Base-by-base conservation (phyloP, 1,140 invertebrate species). In the Nomia melanderi region DNA sequence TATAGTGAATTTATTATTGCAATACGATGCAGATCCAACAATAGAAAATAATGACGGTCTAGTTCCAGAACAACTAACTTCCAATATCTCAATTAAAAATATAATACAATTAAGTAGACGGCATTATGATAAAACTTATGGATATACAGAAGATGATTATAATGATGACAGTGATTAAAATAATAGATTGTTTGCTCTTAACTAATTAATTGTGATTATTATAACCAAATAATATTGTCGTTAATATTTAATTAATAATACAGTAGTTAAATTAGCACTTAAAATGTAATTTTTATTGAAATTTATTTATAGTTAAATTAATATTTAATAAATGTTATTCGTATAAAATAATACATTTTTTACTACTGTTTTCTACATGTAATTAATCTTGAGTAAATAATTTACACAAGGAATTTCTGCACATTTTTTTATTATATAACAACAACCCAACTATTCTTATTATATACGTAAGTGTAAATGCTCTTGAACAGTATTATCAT, bases 1-100 rank as follows among this genome's bases (percentile, higher is more conserved):
- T 75, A 93, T 95, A 47, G 92, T 96, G 11, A 90, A 93, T 79
- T 86, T 95, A n/a, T 89, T 96, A 41, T 81, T 96, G 50, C 92
- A 94, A 78, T 91, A 94, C 65, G 93, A 93, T 2, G 94, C 93
- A 25, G 92, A 95, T 84, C 88, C 93, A 3, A 91, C 87, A 25
- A 83, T 93, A 29, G 92, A 89, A 83, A 95, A 95, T 75, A 94
- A 94, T 86, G 93, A 93, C 29, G 86, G 87, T n/a, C 83, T 93
- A 78, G 90, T 88, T n/a, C 90, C 94, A 9, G 90, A 93, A 82
- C 92, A 95, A 84, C 86, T 95, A 47, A 89, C 94, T 23, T 91
- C 91, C 75, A 91, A 93, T 77, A 84, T 92, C 8, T 88, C 88
- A n/a, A 85, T 93, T 33, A 91, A 87, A 81, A 92, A 92, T 76